These are phyloP conservation scores for Drosophila lini DNA, from an alignment of 1,140 invertebrate genomes.

Conservation along the genomic window DNA sequence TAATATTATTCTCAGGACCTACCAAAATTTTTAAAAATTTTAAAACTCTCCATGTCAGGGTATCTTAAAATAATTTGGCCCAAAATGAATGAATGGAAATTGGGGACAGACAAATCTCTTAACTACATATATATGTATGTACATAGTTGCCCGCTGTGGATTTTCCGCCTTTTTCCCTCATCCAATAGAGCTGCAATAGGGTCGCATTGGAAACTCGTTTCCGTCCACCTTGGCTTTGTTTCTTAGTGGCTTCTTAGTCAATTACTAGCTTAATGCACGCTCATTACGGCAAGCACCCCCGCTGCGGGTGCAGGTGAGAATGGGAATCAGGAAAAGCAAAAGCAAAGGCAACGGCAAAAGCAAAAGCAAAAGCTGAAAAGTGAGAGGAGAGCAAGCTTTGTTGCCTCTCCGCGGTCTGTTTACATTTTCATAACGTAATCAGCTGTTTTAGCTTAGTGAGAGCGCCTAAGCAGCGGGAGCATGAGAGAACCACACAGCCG, in stretches of 20 bases:
- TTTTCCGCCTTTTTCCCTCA: constrained; percentile 19
- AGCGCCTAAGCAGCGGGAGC: constrained; percentile 35
- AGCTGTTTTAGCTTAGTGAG: constrained; percentile 70
- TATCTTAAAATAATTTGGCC: constrained; percentile 34
- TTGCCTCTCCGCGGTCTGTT: constrained; percentile 62
- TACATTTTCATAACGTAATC: constrained; percentile 68
- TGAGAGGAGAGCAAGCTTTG: constrained; percentile 58
- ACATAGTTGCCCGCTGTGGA: neutral
- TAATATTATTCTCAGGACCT: neutral
- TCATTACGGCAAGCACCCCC: constrained; percentile 39
- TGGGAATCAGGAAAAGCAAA: constrained; percentile 23
- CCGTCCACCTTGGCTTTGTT: constrained; percentile 78
- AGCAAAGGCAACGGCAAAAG: constrained; percentile 19
- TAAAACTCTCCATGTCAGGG: constrained; percentile 1
- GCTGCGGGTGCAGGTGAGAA: constrained; percentile 29
- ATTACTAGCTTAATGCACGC: constrained; percentile 68
- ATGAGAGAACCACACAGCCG: constrained; percentile 4
- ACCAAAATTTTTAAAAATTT: neutral
- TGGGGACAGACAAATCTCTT: constrained; percentile 29
- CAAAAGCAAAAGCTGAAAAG: constrained; percentile 46
- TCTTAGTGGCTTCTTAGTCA: constrained; percentile 59
- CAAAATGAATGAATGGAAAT: constrained; percentile 47
- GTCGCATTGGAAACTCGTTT: constrained; percentile 66
- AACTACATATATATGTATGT: constrained; percentile 3
- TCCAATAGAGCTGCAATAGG: constrained; percentile 38